Conservation (phyloP, 1,140 invertebrate genomes). For the Calliphora vicina region DNA sequence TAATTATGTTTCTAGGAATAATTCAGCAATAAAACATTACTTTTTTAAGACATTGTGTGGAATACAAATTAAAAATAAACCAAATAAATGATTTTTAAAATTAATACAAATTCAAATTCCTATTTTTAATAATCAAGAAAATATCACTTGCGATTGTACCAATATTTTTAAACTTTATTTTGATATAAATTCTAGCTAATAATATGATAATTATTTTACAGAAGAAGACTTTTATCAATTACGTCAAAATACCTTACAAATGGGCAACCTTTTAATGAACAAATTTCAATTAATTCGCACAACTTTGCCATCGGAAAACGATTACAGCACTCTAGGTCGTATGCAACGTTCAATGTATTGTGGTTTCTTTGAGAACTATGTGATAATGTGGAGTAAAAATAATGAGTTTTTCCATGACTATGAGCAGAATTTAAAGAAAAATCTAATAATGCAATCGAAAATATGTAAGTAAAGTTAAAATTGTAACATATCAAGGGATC, state of each 20-base stretch:
- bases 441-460: constrained; percentile 14
- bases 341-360: constrained; percentile 34
- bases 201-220: neutral
- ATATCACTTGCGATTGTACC: too few species aligned
- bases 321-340: constrained; percentile 1
- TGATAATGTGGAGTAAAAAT: constrained; percentile 15
- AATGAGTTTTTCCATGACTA: constrained; percentile 32
- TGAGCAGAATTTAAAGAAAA: constrained; percentile 34
- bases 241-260: neutral
- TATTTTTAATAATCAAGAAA: too few species aligned
- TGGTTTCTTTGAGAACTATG: constrained; percentile 30
- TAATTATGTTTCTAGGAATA: too few species aligned
- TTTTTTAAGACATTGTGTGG: too few species aligned
- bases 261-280: neutral
- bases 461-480: constrained; percentile 34
- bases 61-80: too few species aligned
- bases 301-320: neutral
- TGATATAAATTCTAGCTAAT: too few species aligned
- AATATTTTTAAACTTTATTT: too few species aligned
- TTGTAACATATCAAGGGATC: too few species aligned
- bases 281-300: neutral
- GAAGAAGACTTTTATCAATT: neutral
- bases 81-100: too few species aligned
- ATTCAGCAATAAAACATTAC: too few species aligned
- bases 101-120: too few species aligned